Evolutionary conservation across 2,113 vertebrate species (phyloP), one percentile per base, ranked within the genome.

Genomic region (Microcebus murinus): DNA sequence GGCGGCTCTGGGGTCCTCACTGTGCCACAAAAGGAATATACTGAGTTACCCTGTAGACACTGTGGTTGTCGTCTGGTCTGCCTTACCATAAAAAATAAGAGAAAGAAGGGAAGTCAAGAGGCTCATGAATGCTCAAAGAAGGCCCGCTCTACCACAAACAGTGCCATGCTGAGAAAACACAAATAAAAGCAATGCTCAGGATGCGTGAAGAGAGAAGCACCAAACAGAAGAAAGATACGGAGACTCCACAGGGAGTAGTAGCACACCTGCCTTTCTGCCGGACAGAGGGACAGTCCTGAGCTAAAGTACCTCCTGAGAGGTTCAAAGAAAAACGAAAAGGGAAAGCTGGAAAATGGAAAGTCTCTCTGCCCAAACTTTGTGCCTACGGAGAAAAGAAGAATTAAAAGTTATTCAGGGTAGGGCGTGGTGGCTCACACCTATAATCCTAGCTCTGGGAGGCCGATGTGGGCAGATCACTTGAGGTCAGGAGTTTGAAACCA

Each of bases 311-410:
- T 50, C 45, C 74, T 10, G 29, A 23, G 15, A 7, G 17, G 34
- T 67, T 36, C 50, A 77, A 67, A 67, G 25, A 55, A 31, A 81
- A 55, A 42, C 21, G 21, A 63, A 39, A 52, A 81, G 52, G n/a
- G 31, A 71, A 71, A 70, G 52, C 1, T 1, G 99, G 99, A 1
- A 99, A 99, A 97, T 99, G 99, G 99, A 99, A 99, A 97, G 99
- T 99, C 85, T 99, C 99, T 52, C 97, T 99, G 91, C 99, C 99
- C 20, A 99, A 99, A 97, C 99, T 99, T 42, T 99, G 99, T 39
- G 99, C 99, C 29, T 99, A 99, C 96, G 99, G 99, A 97, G 99
- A 99, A 98, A 99, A 1, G 99, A 99, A 98, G 99, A 99, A 34
- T 98, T 99, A 34, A 99, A 99, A 98, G 99, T 99, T 76, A 99